Percentiles rank a stretch among this genome's conserved stretches.
These are phyloP conservation scores for Arvicola amphibius DNA, from an alignment of 2,797 vertebrate species.

Conservation along the genomic window DNA sequence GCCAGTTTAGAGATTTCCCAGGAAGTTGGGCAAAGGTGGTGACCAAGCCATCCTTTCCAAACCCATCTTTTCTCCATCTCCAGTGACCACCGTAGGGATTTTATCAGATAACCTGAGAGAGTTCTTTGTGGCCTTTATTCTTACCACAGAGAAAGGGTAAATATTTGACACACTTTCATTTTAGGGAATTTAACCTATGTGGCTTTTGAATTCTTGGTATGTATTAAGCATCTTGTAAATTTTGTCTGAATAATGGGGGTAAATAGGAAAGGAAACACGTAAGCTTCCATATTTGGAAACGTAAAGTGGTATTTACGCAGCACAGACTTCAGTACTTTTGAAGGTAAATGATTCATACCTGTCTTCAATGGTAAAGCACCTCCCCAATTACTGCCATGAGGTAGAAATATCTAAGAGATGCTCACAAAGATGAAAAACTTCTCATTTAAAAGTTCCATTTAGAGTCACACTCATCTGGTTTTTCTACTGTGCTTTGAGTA, in stretches of 20 bases:
- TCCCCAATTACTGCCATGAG: neutral
- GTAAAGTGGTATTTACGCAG: conserved; percentile 9
- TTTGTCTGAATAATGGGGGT: neutral
- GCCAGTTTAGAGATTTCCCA: conserved; percentile 44
- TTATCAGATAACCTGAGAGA: neutral
- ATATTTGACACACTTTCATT: conserved; percentile 25
- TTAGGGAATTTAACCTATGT: neutral
- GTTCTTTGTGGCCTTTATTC: neutral
- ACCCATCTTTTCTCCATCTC: neutral
- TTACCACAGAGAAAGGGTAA: neutral
- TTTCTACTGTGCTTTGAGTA: neutral
- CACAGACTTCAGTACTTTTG: conserved; percentile 26
- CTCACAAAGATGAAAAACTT: neutral
- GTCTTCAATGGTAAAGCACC: conserved; percentile 8
- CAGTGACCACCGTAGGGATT: neutral
- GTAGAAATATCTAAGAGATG: neutral
- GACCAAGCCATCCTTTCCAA: neutral
- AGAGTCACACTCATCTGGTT: neutral
- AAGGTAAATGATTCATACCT: neutral
- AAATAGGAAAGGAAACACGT: conserved; percentile 12
- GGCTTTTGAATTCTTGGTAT: conserved; percentile 46
- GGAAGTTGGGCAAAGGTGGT: neutral
- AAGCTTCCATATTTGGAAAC: neutral
- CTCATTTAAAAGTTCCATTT: neutral
- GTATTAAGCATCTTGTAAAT: neutral